A percentile compares a stretch with the other conserved stretches of the same genome.
phyloP scores from a whole-genome alignment of 2,888 invertebrate genomes.

The Stegana nigrithorax region DNA sequence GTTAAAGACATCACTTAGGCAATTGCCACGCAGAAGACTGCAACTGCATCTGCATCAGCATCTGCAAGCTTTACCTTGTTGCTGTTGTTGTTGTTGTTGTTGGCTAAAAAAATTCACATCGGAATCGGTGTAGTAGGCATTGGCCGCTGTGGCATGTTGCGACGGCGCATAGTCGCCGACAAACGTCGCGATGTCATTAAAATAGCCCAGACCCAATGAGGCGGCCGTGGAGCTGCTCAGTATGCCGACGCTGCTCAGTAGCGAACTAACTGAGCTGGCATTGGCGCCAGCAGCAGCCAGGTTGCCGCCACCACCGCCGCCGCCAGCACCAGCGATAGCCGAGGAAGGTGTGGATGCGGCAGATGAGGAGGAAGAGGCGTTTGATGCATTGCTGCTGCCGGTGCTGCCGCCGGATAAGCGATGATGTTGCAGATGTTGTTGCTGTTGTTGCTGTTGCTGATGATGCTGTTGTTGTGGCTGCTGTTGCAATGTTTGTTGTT shows the following conservation, averaged over 20 bases:
- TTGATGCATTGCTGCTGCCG: conserved; percentile 46
- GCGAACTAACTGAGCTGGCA: conserved; percentile 34
- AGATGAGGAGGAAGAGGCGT: conserved; percentile 54
- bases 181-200: conserved; percentile 63
- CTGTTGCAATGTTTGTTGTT: too few species aligned
- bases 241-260: conserved; percentile 41
- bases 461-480: conserved; percentile 25
- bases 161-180: conserved; percentile 61
- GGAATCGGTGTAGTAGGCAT: conserved; percentile 66
- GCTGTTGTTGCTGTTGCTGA: conserved; percentile 34
- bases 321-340: conserved; percentile 26
- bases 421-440: conserved; percentile 45
- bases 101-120: conserved; percentile 68
- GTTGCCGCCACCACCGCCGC: conserved; percentile 5
- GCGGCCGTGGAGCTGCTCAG: conserved; percentile 56
- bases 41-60: too few species aligned
- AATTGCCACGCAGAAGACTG: too few species aligned
- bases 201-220: conserved; percentile 60
- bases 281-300: conserved; percentile 10
- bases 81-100: too few species aligned
- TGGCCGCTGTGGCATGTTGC: conserved; percentile 37
- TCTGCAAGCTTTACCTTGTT: too few species aligned
- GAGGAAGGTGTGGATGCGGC: conserved; percentile 49
- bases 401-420: conserved; percentile 65
- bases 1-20: too few species aligned